Conservation (phyloP, 2,888 invertebrate species). For the Polymixis lichenea region DNA sequence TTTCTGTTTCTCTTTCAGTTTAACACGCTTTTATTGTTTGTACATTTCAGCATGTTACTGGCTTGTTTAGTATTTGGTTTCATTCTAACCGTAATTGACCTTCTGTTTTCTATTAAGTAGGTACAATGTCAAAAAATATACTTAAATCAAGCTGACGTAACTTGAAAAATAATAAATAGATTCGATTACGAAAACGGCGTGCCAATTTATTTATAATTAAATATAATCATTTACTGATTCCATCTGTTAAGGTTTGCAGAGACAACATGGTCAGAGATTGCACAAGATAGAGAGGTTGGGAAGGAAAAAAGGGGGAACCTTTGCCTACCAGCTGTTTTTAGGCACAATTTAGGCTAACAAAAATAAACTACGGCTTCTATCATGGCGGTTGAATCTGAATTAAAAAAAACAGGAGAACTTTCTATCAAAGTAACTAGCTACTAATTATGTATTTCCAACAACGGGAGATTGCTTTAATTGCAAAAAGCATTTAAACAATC, state of each 20-base stretch:
- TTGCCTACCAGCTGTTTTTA: no score
- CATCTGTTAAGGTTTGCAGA: no score
- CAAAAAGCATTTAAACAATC: constrained; percentile 27
- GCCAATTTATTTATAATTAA: not conserved
- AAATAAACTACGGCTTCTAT: no score
- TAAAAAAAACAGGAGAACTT: not conserved
- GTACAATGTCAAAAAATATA: not conserved
- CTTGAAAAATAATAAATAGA: not conserved
- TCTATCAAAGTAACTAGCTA: not conserved
- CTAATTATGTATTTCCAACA: constrained; percentile 2
- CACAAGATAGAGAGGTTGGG: no score
- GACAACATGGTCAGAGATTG: no score
- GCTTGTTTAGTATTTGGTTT: not conserved
- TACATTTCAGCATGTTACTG: not conserved
- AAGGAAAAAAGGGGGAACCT: no score
- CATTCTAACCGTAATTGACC: not conserved
- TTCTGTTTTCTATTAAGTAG: not conserved
- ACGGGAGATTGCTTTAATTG: constrained; percentile 25
- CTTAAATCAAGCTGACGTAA: no score
- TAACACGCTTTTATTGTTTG: constrained; percentile 22
- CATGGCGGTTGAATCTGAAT: not conserved
- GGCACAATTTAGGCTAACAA: no score
- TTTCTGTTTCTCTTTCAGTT: constrained; percentile 32
- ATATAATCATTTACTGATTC: no score
- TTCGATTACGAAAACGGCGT: not conserved